Conservation (phyloP, 1,140 invertebrate species). For the Solen grandis region DNA sequence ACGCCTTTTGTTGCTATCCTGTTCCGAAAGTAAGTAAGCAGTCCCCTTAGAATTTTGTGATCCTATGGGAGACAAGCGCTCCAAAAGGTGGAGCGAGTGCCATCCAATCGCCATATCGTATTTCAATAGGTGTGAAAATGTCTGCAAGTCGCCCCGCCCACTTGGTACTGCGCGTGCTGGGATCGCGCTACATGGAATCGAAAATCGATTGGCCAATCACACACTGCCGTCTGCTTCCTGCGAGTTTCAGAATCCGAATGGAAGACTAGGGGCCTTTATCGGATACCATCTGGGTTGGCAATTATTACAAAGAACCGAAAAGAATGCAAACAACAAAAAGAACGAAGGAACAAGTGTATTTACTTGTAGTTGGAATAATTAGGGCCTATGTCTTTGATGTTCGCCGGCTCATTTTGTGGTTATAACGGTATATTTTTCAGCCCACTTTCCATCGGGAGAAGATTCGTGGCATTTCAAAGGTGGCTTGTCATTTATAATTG, state of each 20-base stretch:
- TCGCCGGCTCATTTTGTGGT: conserved; percentile 9
- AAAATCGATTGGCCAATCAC: conserved; percentile 62
- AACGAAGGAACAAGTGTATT: conserved; percentile 52
- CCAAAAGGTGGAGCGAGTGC: conserved; percentile 55
- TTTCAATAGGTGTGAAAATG: conserved; percentile 52
- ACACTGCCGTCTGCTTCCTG: conserved; percentile 33
- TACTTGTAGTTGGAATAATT: conserved; percentile 51
- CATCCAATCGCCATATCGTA: conserved; percentile 64
- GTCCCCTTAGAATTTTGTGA: conserved; percentile 64
- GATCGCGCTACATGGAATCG: conserved; percentile 30
- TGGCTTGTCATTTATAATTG: no score
- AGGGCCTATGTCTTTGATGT: conserved; percentile 38
- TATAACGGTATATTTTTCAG: conserved; percentile 16
- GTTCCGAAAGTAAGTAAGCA: conserved; percentile 70
- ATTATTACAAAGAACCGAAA: conserved; percentile 52
- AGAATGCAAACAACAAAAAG: conserved; percentile 47
- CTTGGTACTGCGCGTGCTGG: conserved; percentile 40
- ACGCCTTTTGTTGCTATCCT: conserved; percentile 78
- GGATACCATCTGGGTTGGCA: conserved; percentile 50
- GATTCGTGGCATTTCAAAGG: no score
- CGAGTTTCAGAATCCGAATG: conserved; percentile 21
- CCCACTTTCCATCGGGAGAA: no score
- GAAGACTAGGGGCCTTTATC: conserved; percentile 41
- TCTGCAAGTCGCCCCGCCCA: conserved; percentile 55
- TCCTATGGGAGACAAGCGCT: conserved; percentile 65